These are phyloP conservation scores for Iguana delicatissima DNA, from an alignment of 2,797 vertebrate species.

Conservation along the genomic window DNA sequence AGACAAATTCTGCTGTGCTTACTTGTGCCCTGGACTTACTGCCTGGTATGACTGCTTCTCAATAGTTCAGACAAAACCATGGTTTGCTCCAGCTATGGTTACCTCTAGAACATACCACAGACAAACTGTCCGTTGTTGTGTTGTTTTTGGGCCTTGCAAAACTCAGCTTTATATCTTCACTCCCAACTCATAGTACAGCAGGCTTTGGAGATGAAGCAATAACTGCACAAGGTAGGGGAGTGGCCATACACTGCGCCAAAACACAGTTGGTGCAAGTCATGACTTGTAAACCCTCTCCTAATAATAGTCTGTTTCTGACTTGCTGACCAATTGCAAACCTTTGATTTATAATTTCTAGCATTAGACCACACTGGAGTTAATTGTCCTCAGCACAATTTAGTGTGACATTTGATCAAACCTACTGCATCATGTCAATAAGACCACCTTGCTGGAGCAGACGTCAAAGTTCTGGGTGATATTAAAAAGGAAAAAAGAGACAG, in stretches of 20 bases:
- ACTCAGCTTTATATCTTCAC: neutral
- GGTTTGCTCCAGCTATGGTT: neutral
- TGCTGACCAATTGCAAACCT: neutral
- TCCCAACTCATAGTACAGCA: neutral
- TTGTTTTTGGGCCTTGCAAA: neutral
- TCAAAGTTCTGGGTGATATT: accelerated
- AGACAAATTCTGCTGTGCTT: neutral
- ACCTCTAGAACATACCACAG: neutral
- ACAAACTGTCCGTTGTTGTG: too few relatives aligned
- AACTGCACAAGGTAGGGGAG: neutral
- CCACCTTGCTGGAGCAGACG: neutral
- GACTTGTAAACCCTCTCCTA: neutral
- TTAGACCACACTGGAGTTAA: too few relatives aligned
- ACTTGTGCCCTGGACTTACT: neutral
- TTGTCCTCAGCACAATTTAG: neutral
- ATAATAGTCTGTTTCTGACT: too few relatives aligned
- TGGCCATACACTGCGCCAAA: neutral
- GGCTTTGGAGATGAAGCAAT: neutral
- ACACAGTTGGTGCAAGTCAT: neutral
- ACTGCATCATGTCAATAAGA: neutral
- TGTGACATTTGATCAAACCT: neutral
- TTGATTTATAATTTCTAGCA: too few relatives aligned
- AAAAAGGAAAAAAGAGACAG: slow-evolving; percentile 46
- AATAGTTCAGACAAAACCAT: neutral
- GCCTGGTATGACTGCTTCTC: neutral